Evolutionary conservation across 2,888 invertebrate species (phyloP).

Genomic region (Platerodrilus igneus): DNA sequence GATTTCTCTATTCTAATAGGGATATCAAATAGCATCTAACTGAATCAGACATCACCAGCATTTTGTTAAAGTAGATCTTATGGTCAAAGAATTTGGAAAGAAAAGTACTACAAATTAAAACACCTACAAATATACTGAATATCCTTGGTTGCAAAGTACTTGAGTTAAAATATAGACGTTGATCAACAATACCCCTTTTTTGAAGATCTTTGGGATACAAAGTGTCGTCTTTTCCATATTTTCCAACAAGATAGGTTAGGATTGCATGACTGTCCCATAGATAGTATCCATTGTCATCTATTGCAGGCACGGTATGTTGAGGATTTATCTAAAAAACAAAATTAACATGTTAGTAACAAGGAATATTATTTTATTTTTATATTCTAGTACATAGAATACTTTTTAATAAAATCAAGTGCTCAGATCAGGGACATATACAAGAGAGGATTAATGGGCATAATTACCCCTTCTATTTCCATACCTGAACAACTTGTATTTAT

Average conservation of each 20-base stretch:
- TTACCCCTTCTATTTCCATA: no score
- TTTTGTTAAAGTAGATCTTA: no score
- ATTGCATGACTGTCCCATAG: conserved; percentile 52
- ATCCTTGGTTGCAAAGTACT: conserved; percentile 50
- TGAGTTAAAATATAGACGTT: conserved; percentile 53
- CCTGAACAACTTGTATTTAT: no score
- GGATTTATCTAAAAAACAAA: conserved; percentile 57
- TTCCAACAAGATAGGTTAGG: conserved; percentile 49
- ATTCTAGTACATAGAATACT: conserved; percentile 1
- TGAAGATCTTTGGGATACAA: conserved; percentile 55
- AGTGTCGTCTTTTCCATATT: conserved; percentile 52
- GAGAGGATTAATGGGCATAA: no score
- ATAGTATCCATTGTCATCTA: conserved; percentile 54
- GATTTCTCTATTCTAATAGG: no score
- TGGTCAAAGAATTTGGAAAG: no score
- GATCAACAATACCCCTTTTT: conserved; percentile 53
- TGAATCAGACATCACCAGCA: no score
- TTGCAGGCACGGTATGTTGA: conserved; percentile 54
- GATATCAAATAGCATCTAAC: no score
- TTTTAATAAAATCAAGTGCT: no score
- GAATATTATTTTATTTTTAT: no score
- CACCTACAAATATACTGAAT: conserved; percentile 48
- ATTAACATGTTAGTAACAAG: neutral
- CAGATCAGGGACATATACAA: no score
- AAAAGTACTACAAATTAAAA: no score